Evolutionary conservation across 1,140 invertebrate genomes (phyloP).

Genomic region (Cyclargus thomasi): DNA sequence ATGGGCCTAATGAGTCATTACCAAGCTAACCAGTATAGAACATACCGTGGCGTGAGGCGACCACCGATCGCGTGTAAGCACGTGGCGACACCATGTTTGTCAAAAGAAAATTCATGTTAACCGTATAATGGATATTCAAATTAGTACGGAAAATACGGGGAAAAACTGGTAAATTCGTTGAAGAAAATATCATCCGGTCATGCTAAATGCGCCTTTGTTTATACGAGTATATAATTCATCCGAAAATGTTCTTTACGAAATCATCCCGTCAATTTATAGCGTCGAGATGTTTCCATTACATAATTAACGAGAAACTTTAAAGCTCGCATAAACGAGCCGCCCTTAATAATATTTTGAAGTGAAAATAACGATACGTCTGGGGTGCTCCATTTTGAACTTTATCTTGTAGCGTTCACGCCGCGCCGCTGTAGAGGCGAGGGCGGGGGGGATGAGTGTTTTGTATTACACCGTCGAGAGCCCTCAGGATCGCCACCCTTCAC

Average conservation of each 20-base stretch:
- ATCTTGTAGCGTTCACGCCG: slow-evolving; percentile 16
- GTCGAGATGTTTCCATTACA: slow-evolving; percentile 1
- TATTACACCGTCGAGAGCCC: slow-evolving; percentile 35
- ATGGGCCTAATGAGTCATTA: slow-evolving; percentile 19
- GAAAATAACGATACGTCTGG: background rate
- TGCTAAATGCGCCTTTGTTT: background rate
- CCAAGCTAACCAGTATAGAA: slow-evolving; percentile 2
- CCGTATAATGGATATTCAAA: slow-evolving; percentile 6
- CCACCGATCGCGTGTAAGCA: slow-evolving; percentile 1
- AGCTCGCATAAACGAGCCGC: slow-evolving; percentile 5
- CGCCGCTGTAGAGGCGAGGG: no score
- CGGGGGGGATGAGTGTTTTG: slow-evolving; percentile 18
- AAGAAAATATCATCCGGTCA: background rate
- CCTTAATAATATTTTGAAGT: slow-evolving; percentile 12
- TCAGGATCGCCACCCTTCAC: slow-evolving; percentile 49
- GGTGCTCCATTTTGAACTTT: slow-evolving; percentile 13
- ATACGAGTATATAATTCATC: background rate
- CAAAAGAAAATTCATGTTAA: slow-evolving; percentile 6
- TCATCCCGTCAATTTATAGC: slow-evolving; percentile 1
- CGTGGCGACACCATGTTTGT: slow-evolving; percentile 12
- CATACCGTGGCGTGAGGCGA: slow-evolving; percentile 1
- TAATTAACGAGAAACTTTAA: slow-evolving; percentile 8
- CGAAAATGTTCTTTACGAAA: background rate
- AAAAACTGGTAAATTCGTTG: background rate
- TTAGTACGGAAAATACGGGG: background rate